Evolutionary conservation across 2,797 vertebrate genomes (phyloP).

Genomic region (Ambastaia sidthimunki): DNA sequence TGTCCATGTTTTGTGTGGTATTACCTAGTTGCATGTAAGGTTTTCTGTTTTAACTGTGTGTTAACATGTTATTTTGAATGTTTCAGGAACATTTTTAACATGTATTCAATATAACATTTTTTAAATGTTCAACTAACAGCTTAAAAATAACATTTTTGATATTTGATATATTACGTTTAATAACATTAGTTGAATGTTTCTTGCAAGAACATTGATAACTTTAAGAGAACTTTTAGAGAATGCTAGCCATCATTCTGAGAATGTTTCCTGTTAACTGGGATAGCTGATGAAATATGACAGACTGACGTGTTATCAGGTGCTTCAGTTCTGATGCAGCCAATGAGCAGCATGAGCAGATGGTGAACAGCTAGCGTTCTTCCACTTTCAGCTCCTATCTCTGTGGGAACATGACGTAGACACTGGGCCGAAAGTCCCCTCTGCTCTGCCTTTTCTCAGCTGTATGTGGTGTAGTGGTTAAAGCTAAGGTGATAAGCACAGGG

Average conservation of each 20-base stretch:
- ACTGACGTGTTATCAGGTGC: not conserved
- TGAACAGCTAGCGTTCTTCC: constrained; percentile 14
- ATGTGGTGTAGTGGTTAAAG: not conserved
- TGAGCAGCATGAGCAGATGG: constrained; percentile 33
- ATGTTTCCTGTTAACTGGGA: no score
- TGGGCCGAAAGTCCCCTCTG: no score
- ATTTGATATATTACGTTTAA: no score
- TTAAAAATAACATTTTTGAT: no score
- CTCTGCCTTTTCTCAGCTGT: not conserved
- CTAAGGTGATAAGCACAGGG: not conserved
- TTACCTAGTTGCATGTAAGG: not conserved
- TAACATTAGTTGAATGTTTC: no score
- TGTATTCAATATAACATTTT: no score
- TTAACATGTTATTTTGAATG: not conserved
- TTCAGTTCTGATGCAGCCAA: not conserved
- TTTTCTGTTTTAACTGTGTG: constrained; percentile 10
- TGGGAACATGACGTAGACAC: not conserved
- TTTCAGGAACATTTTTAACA: no score
- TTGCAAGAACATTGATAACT: no score
- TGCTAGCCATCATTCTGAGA: no score
- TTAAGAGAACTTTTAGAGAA: no score
- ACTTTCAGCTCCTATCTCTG: not conserved
- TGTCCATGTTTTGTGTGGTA: no score
- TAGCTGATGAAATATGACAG: not conserved
- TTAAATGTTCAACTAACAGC: no score